Conservation (phyloP, 1,140 invertebrate species). For the Aphidius gifuensis region DNA sequence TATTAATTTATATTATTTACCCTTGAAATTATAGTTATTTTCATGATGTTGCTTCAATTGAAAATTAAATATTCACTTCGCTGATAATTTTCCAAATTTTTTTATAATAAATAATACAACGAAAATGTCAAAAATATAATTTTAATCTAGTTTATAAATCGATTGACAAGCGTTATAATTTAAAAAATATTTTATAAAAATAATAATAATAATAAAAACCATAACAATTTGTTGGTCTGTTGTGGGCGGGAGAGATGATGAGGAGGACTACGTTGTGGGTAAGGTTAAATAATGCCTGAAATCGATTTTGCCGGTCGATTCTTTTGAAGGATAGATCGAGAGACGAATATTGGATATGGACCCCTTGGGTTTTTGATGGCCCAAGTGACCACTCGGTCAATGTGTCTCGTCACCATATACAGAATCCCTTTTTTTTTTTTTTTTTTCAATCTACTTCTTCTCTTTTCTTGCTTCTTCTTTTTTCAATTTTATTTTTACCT, state of each 20-base stretch:
- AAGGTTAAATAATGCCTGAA: conserved; percentile 27
- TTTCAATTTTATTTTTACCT: neutral
- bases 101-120: no score
- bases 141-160: no score
- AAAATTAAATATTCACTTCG: no score
- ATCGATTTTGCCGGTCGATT: conserved; percentile 25
- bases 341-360: neutral
- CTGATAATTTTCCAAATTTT: no score
- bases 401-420: conserved; percentile 2
- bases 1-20: no score
- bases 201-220: no score
- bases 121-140: no score
- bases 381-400: conserved; percentile 21
- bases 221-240: neutral
- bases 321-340: conserved; percentile 5
- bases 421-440: conserved; percentile 11
- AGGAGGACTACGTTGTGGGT: neutral
- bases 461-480: neutral
- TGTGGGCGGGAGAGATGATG: conserved; percentile 6
- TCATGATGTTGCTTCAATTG: no score
- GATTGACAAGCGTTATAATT: neutral
- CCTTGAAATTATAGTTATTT: no score
- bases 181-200: no score
- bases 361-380: conserved; percentile 12
- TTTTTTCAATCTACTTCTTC: neutral